Base-by-base conservation (phyloP, 1,140 invertebrate species). In the Atta texana region DNA sequence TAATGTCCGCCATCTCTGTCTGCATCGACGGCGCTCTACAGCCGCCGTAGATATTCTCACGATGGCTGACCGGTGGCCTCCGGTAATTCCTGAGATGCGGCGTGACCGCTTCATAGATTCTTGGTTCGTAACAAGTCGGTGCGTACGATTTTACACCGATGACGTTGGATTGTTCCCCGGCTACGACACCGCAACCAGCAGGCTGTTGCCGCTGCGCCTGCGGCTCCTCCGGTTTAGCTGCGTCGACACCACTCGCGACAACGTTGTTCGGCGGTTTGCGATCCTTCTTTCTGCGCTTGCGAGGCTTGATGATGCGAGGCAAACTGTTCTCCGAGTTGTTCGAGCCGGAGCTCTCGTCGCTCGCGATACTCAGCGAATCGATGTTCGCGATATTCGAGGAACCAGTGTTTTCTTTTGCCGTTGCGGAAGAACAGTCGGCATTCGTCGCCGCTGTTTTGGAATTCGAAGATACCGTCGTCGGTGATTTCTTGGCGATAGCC, bases 281-380 rank as follows among this genome's bases (percentile, higher is more conserved):
- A 91, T 98, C 98, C 94, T 98, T 98, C 96, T 98, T 98, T 91
- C 98, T 96, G 24, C 98, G 96, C 93, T 98, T 98, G 14, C 98
- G 95, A 0, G 98, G 98, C 93, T 98, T 98, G 91, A 98, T 98
- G 72, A 98, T 98, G 64, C 98, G 96, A 31, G 98, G 98, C 89
- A 98, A 93, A 94, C 97, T 97, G 78, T 97, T 97, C 90, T 98
- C 98, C 2, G 97, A 97, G 89, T 97, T 96, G 61, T 96, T 95
- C 8, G 97, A 97, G 14, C 96, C 96, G 81, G 97, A 97, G 94
- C 97, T 97, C 94, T 97, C 97, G 93, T 97, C 97, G 93, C 97
- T 97, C 18, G 97, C 96, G 78, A 97, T 97, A 93, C 97, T 97
- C 87, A 97, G 94, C 66, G 96, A 96, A 93, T 97, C 97, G 90